Conservation (phyloP, 2,113 vertebrate genomes). For the Probosciger aterrimus region DNA sequence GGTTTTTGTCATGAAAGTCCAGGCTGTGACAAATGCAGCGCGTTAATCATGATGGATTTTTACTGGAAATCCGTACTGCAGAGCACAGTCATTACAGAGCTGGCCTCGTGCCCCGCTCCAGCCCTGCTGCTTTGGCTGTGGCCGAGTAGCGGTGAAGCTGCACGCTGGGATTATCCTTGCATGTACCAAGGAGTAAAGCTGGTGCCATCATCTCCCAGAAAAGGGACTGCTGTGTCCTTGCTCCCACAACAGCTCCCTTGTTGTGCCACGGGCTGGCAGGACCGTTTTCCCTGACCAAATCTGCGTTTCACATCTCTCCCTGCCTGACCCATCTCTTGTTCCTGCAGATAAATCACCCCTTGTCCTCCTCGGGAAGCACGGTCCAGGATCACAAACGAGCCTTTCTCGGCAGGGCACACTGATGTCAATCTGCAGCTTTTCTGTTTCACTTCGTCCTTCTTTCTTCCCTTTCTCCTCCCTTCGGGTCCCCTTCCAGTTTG, state of each 20-base stretch:
- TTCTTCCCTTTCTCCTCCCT: neutral
- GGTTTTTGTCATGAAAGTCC: conserved; percentile 54
- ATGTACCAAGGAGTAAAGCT: neutral
- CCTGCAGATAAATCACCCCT: conserved; percentile 36
- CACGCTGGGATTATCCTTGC: neutral
- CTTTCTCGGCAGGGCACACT: neutral
- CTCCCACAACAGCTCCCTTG: neutral
- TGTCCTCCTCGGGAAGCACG: conserved; percentile 23
- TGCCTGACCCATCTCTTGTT: conserved; percentile 13
- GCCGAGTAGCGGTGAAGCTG: neutral
- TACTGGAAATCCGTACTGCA: conserved; percentile 31
- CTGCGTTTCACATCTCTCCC: neutral
- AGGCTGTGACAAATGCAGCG: conserved; percentile 41
- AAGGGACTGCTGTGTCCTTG: neutral
- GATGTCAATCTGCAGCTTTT: neutral
- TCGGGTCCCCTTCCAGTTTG: neutral
- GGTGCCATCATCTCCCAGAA: neutral
- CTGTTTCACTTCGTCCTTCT: neutral
- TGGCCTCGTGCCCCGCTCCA: neutral
- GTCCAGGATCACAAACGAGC: neutral
- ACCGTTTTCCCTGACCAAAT: neutral
- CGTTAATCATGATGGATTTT: conserved; percentile 55
- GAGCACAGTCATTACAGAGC: neutral
- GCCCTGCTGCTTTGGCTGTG: neutral
- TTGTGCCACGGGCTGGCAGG: neutral